Percentiles rank a stretch among this genome's conserved stretches.
Evolutionary conservation across 2,797 vertebrate genomes (phyloP).

Genomic region (Urocyon cinereoargenteus): DNA sequence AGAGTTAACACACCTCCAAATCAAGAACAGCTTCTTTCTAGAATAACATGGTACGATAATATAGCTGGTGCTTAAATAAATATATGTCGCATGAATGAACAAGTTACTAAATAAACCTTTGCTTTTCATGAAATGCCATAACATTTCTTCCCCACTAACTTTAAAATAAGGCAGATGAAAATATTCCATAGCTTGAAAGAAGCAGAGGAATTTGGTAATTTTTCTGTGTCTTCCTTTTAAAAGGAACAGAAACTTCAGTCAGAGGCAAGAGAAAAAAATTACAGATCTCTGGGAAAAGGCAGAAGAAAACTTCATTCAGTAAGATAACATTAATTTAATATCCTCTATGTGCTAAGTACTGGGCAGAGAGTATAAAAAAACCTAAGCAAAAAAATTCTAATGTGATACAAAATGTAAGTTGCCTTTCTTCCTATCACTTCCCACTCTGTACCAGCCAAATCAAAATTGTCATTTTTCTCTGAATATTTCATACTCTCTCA

Average conservation of each 20-base stretch:
- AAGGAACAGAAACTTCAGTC: conserved; percentile 50
- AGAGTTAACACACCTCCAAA: conserved; percentile 47
- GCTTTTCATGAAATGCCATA: conserved; percentile 59
- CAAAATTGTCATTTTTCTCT: conserved; percentile 39
- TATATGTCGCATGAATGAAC: not conserved
- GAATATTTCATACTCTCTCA: not conserved
- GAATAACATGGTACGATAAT: conserved; percentile 24
- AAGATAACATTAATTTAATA: conserved; percentile 55
- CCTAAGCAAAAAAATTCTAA: conserved; percentile 51
- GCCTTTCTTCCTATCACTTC: not conserved
- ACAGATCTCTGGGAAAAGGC: not conserved
- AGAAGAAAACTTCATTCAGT: conserved; percentile 48
- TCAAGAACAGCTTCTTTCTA: conserved; percentile 62
- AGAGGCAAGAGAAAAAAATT: conserved; percentile 47
- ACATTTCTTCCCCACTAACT: conserved; percentile 57
- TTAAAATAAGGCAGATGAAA: conserved; percentile 64
- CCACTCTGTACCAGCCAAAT: not conserved
- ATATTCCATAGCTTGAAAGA: conserved; percentile 60
- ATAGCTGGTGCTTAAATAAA: conserved; percentile 50
- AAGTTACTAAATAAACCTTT: conserved; percentile 63
- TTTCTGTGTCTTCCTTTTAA: conserved; percentile 45
- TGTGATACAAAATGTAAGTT: not conserved
- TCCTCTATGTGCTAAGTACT: not conserved
- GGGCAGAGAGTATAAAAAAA: conserved; percentile 2
- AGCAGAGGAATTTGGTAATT: conserved; percentile 45